Evolutionary conservation across 92 coral and sea anemone genomes (phyloP).

Genomic region (Epizoanthus fatuus): DNA sequence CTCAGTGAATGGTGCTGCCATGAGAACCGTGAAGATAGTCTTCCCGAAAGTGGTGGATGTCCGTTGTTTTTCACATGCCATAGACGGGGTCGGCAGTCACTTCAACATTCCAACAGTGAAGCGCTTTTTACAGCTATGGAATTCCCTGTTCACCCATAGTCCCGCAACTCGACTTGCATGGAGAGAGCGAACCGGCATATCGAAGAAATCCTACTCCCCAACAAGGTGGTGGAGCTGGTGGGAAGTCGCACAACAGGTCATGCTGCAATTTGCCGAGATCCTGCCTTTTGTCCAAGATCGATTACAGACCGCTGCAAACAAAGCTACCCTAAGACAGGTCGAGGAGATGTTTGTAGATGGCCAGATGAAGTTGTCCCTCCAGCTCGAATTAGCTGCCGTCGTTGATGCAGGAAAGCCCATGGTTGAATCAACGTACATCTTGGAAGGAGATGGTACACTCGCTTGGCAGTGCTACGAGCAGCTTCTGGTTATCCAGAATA

Average conservation of each 20-base stretch:
- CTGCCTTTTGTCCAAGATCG: constrained; percentile 53
- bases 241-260: constrained; percentile 65
- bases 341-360: constrained; percentile 42
- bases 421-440: constrained; percentile 63
- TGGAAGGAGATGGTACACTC: constrained; percentile 70
- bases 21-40: too few relatives aligned
- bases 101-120: constrained; percentile 62
- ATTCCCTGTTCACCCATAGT: constrained; percentile 55
- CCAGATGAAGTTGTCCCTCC: constrained; percentile 49
- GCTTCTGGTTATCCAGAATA: constrained; percentile 44
- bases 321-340: constrained; percentile 58
- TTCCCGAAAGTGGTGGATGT: too few relatives aligned
- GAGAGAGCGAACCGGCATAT: constrained; percentile 57
- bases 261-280: constrained; percentile 59
- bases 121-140: constrained; percentile 62
- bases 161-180: constrained; percentile 47
- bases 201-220: constrained; percentile 56
- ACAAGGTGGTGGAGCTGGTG: constrained; percentile 73
- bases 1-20: too few relatives aligned
- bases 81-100: neutral
- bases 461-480: constrained; percentile 65
- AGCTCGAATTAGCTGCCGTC: constrained; percentile 63
- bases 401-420: constrained; percentile 67
- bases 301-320: constrained; percentile 43
- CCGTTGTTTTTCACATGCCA: too few relatives aligned